These are phyloP conservation scores for Tipula unca DNA, from an alignment of 2,888 invertebrate species.

Conservation along the genomic window DNA sequence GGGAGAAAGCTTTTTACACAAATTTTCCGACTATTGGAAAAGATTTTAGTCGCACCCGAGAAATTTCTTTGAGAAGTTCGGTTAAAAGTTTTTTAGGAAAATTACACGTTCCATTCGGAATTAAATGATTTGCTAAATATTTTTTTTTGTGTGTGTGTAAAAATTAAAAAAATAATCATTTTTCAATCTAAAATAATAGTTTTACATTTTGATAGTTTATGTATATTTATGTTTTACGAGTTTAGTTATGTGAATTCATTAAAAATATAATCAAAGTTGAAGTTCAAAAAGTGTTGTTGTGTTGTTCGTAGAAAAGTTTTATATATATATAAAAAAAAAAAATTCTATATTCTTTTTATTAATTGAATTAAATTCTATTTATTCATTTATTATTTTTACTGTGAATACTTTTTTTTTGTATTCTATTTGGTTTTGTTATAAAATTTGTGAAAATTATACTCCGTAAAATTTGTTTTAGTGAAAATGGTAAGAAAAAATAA, in stretches of 20 bases:
- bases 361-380: conserved; percentile 14
- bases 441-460: not conserved
- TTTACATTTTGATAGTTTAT: not conserved
- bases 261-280: not conserved
- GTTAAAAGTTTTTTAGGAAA: not conserved
- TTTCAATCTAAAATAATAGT: not conserved
- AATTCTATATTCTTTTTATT: not conserved
- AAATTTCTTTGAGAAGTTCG: not conserved
- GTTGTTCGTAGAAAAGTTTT: not conserved
- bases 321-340: not conserved
- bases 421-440: not conserved
- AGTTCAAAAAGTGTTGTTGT: not conserved
- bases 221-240: not conserved
- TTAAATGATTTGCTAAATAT: not conserved
- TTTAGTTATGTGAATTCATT: not conserved
- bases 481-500: not conserved
- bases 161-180: not conserved
- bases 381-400: not conserved
- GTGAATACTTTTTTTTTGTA: not conserved
- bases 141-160: not conserved
- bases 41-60: not conserved
- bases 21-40: not conserved
- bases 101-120: not conserved
- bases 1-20: not conserved
- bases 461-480: not conserved